These are phyloP conservation scores for Erythrolamprus reginae DNA, from an alignment of 2,113 vertebrate genomes.

Conservation along the genomic window DNA sequence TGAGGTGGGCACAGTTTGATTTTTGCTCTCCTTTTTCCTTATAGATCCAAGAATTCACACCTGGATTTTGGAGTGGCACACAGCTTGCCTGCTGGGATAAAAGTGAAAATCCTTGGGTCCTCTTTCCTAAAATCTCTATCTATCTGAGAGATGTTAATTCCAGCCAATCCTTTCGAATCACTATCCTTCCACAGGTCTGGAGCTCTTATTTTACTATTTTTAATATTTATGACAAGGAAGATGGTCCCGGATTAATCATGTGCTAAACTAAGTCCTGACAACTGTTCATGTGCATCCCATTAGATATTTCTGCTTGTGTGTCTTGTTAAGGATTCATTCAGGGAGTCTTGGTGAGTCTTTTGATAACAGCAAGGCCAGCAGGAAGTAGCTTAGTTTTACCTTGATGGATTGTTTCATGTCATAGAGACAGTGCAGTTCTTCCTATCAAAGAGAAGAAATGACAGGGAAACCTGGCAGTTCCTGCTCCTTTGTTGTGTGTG, in stretches of 20 bases:
- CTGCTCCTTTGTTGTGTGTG: not conserved
- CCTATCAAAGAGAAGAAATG: not conserved
- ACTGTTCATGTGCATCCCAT: too few relatives aligned
- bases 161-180: conserved; percentile 89
- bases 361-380: not conserved
- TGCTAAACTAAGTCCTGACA: not conserved
- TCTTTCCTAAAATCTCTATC: conserved; percentile 94
- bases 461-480: not conserved
- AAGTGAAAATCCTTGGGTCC: conserved; percentile 82
- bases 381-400: not conserved
- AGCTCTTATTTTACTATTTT: conserved; percentile 33
- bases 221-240: not conserved
- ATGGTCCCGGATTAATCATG: not conserved
- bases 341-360: not conserved
- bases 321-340: not conserved
- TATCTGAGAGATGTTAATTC: conserved; percentile 87
- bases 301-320: not conserved
- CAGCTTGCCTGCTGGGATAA: conserved; percentile 93
- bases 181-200: conserved; percentile 88
- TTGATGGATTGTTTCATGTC: not conserved
- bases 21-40: not conserved
- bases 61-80: conserved; percentile 89
- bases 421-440: not conserved
- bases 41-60: conserved; percentile 87
- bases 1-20: not conserved